Percentiles rank a stretch among this genome's conserved stretches.
phyloP scores from a whole-genome alignment of 2,888 invertebrate genomes.

The Sericinus montela region DNA sequence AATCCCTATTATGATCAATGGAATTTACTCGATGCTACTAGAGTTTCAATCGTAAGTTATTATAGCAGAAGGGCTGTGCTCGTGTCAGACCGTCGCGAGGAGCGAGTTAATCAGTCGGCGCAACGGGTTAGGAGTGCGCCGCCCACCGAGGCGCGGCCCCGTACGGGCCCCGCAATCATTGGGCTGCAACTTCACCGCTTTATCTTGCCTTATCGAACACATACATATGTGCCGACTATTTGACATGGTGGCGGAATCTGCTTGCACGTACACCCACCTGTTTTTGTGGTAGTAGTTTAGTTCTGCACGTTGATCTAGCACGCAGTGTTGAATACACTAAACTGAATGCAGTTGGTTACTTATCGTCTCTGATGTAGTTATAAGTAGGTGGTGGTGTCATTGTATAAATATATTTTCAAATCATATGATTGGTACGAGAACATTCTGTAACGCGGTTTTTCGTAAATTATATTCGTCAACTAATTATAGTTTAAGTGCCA shows the following conservation, averaged over 20 bases:
- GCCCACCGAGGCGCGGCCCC: slow-evolving; percentile 34
- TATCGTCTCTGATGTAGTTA: no score
- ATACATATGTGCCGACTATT: not conserved
- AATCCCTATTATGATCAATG: not conserved
- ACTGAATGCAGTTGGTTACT: no score
- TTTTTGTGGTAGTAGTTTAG: not conserved
- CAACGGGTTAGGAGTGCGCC: slow-evolving; percentile 1
- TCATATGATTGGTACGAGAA: no score
- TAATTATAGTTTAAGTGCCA: no score
- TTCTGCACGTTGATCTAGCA: not conserved
- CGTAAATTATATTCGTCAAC: no score
- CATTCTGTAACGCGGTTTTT: no score
- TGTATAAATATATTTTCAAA: no score
- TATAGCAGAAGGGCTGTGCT: not conserved
- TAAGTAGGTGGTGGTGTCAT: no score
- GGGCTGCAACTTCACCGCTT: not conserved
- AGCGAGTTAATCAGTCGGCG: not conserved
- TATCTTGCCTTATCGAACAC: slow-evolving; percentile 12
- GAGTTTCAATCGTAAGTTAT: not conserved
- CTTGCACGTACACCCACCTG: not conserved
- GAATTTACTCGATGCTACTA: no score
- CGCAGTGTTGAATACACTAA: no score
- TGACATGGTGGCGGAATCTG: slow-evolving; percentile 11
- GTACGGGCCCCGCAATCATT: slow-evolving; percentile 35
- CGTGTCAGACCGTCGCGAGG: not conserved